These are phyloP conservation scores for Hydropotes inermis DNA, from an alignment of 2,113 vertebrate species.

Conservation along the genomic window DNA sequence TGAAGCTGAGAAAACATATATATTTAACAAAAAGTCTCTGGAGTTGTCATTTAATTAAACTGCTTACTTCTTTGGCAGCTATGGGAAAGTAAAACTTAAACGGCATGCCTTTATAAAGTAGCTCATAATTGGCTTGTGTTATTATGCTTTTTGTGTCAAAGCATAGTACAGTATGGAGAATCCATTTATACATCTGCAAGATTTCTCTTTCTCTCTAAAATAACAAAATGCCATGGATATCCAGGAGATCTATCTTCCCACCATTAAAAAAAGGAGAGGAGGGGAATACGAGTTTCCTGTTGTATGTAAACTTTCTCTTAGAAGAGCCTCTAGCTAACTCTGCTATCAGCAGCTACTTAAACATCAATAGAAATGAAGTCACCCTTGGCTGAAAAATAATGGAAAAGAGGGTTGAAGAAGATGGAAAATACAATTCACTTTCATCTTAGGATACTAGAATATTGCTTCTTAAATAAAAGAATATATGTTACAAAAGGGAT, in stretches of 20 bases:
- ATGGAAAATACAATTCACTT: slow-evolving; percentile 25
- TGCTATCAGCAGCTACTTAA: slow-evolving; percentile 21
- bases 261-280: neutral
- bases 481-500: neutral
- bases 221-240: neutral
- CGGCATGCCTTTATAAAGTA: neutral
- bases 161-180: neutral
- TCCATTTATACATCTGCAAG: neutral
- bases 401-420: neutral
- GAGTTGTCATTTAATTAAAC: neutral
- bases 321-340: neutral
- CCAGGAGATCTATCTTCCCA: neutral
- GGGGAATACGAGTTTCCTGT: neutral
- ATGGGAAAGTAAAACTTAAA: neutral
- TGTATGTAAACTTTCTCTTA: neutral
- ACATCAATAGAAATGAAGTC: slow-evolving; percentile 41
- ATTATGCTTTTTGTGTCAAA: neutral
- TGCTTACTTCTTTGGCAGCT: neutral
- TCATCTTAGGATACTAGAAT: slow-evolving; percentile 37
- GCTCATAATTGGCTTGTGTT: neutral
- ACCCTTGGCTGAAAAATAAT: neutral
- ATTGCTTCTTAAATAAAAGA: slow-evolving; percentile 48
- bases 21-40: neutral
- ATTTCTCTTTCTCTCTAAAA: neutral
- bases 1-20: neutral